These are phyloP conservation scores for Brachyptera putata DNA, from an alignment of 2,888 invertebrate genomes.

Conservation along the genomic window DNA sequence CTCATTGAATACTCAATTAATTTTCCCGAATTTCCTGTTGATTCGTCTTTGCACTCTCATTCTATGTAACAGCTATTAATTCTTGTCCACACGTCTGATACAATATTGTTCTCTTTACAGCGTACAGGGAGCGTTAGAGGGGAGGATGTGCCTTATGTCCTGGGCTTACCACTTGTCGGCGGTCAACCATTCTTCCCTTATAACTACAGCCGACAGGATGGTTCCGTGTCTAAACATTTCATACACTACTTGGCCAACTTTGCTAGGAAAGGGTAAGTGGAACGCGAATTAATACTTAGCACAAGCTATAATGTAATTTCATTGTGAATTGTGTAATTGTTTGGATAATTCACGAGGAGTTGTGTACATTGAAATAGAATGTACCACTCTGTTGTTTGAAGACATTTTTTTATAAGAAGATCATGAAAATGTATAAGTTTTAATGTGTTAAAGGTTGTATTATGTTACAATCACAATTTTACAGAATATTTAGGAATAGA, in stretches of 20 bases:
- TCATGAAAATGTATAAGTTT: no score
- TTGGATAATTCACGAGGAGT: neutral
- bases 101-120: constrained; percentile 54
- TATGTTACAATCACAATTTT: no score
- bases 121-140: constrained; percentile 77
- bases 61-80: no score
- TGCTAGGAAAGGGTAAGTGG: constrained; percentile 80
- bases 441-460: no score
- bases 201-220: constrained; percentile 76
- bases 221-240: constrained; percentile 70
- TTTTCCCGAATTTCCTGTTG: no score
- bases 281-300: neutral
- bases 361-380: no score
- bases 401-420: no score
- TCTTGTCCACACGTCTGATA: no score
- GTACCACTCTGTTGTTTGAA: no score
- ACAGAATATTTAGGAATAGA: no score
- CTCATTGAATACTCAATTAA: no score
- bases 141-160: constrained; percentile 80
- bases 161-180: constrained; percentile 72
- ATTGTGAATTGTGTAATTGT: neutral
- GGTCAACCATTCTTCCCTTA: constrained; percentile 60
- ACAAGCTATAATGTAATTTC: neutral
- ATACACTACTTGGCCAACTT: constrained; percentile 85
- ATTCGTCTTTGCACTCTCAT: no score